phyloP scores from a whole-genome alignment of 2,797 vertebrate genomes.

The Dendrocincla tyrannina region DNA sequence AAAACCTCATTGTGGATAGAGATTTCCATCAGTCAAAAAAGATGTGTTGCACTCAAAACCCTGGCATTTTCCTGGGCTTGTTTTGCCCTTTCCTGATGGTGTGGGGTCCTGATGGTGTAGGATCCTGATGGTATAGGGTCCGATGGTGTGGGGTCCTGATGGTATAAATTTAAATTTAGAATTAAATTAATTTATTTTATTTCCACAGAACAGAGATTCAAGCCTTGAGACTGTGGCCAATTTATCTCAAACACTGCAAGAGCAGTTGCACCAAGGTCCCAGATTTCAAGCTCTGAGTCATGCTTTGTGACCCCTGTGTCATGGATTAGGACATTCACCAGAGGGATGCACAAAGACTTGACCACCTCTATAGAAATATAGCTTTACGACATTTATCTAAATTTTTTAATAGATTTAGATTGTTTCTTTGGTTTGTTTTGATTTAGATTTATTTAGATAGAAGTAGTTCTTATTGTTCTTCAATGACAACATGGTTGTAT shows the following conservation, averaged over 20 bases:
- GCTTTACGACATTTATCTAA: neutral
- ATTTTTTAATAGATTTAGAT: neutral
- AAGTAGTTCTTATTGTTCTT: neutral
- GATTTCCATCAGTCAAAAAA: neutral
- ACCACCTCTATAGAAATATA: rapidly evolving
- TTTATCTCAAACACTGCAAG: neutral
- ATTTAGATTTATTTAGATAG: neutral
- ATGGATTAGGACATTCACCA: neutral
- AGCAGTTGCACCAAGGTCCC: neutral
- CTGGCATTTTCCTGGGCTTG: rapidly evolving
- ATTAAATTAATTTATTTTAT: neutral
- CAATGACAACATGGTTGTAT: rapidly evolving
- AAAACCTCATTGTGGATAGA: neutral
- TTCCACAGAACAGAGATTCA: neutral
- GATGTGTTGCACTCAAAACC: rapidly evolving
- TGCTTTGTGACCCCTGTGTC: neutral
- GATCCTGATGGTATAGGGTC: too few species aligned
- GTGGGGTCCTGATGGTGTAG: too few species aligned
- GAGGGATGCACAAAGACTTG: neutral
- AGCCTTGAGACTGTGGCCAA: neutral
- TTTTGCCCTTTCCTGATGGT: neutral
- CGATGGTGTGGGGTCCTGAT: too few species aligned
- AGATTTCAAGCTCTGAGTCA: neutral
- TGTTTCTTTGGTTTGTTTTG: neutral
- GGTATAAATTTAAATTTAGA: neutral